phyloP scores from a whole-genome alignment of 2,888 invertebrate genomes.

The Cacoxenus indagator region DNA sequence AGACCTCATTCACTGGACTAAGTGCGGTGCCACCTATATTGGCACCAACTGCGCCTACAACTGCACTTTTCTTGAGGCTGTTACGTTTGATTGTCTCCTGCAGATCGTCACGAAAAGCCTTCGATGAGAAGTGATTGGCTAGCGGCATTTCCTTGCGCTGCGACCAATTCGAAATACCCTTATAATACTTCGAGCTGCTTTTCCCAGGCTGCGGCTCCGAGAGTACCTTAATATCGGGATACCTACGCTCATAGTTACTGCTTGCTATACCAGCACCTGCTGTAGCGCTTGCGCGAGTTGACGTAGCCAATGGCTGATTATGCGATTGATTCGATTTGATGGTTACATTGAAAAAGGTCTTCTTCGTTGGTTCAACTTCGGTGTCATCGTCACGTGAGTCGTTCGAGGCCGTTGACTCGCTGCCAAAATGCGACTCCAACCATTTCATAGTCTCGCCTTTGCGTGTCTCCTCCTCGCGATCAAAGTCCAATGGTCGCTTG shows the following conservation, averaged over 20 bases:
- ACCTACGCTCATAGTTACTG: constrained; percentile 52
- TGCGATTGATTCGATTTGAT: constrained; percentile 75
- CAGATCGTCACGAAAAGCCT: constrained; percentile 70
- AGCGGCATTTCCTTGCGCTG: constrained; percentile 40
- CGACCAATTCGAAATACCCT: constrained; percentile 85
- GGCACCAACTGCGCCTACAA: constrained; percentile 26
- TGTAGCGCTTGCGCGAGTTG: constrained; percentile 59
- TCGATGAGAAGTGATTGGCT: constrained; percentile 67
- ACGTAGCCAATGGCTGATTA: constrained; percentile 31
- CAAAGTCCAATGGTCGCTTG: constrained; percentile 85
- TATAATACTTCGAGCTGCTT: constrained; percentile 75
- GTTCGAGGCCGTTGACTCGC: constrained; percentile 85
- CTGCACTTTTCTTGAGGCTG: constrained; percentile 55
- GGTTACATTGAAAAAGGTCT: constrained; percentile 83
- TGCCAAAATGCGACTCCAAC: constrained; percentile 92
- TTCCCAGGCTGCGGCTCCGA: constrained; percentile 46
- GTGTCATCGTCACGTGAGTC: constrained; percentile 70
- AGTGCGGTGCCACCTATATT: constrained; percentile 16
- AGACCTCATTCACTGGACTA: constrained; percentile 48
- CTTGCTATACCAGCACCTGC: constrained; percentile 47
- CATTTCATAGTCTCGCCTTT: constrained; percentile 92
- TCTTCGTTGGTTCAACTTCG: constrained; percentile 76
- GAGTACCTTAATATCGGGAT: constrained; percentile 60
- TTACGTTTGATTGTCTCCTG: constrained; percentile 69
- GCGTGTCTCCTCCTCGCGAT: constrained; percentile 89